Evolutionary conservation across 1,140 invertebrate species (phyloP).

Genomic region (Oscheius sp.): DNA sequence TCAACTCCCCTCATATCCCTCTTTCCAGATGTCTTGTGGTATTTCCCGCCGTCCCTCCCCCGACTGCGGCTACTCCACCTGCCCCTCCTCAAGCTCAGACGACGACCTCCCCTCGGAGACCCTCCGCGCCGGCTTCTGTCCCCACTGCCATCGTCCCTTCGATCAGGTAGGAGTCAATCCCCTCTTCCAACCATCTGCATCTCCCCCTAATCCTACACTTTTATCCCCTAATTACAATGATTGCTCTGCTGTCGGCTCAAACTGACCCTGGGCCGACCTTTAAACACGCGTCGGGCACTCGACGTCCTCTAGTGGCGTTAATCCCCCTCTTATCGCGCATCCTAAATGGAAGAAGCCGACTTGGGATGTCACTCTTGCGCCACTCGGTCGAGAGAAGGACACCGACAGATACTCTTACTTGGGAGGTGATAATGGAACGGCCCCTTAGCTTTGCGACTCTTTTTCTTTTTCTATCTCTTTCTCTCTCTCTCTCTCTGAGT

Average conservation of each 20-base stretch:
- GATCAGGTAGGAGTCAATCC: not conserved
- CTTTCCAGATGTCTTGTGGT: not conserved
- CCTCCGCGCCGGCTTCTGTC: not conserved
- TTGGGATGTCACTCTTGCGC: no score
- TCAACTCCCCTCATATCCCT: not conserved
- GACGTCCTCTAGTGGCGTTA: not conserved
- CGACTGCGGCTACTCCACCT: not conserved
- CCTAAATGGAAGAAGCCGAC: no score
- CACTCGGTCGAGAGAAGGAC: no score
- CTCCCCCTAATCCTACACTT: no score
- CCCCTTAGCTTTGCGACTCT: no score
- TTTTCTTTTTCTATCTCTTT: no score
- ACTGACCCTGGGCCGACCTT: conserved; percentile 7
- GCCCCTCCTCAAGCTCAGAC: not conserved
- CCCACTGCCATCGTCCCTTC: not conserved
- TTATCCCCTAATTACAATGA: no score
- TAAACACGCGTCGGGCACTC: not conserved
- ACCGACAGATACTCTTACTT: no score
- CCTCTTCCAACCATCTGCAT: no score
- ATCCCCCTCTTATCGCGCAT: conserved; percentile 1
- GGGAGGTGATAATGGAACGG: no score
- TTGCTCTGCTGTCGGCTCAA: not conserved
- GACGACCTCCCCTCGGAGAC: not conserved
- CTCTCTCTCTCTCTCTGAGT: no score
- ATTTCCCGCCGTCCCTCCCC: not conserved